Conservation (phyloP, 2,888 invertebrate genomes). For the Malthinus flaveolus region DNA sequence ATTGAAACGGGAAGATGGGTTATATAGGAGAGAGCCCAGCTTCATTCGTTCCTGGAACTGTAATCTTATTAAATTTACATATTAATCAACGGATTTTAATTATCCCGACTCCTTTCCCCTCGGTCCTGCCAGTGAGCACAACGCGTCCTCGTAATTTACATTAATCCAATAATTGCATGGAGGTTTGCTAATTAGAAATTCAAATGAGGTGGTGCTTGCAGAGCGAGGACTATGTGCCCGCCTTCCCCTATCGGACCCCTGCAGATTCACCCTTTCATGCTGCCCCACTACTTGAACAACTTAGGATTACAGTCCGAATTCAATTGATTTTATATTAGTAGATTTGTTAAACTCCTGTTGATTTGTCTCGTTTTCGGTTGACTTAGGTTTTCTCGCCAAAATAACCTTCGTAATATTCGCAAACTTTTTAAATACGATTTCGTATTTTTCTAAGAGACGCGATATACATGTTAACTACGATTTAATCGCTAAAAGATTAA, state of each 20-base stretch:
- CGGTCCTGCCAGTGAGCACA: slow-evolving; percentile 53
- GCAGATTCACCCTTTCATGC: slow-evolving; percentile 42
- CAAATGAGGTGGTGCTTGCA: slow-evolving; percentile 82
- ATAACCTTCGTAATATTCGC: too few relatives aligned
- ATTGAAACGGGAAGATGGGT: slow-evolving; percentile 41
- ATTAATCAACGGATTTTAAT: slow-evolving; percentile 98
- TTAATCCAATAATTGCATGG: slow-evolving; percentile 93
- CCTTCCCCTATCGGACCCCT: slow-evolving; percentile 41
- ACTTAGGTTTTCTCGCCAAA: slow-evolving; percentile 19
- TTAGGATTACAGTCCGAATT: slow-evolving; percentile 53
- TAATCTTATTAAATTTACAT: slow-evolving; percentile 98
- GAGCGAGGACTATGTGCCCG: slow-evolving; percentile 54
- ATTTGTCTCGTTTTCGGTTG: slow-evolving; percentile 28
- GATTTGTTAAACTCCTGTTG: slow-evolving; percentile 32
- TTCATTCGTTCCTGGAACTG: slow-evolving; percentile 85
- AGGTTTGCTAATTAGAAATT: slow-evolving; percentile 91
- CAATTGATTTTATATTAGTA: slow-evolving; percentile 53
- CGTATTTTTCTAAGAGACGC: too few relatives aligned
- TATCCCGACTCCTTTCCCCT: slow-evolving; percentile 70
- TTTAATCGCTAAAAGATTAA: too few relatives aligned
- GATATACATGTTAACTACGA: too few relatives aligned
- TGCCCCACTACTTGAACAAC: slow-evolving; percentile 36
- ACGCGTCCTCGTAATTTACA: slow-evolving; percentile 86
- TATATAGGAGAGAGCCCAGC: slow-evolving; percentile 40
- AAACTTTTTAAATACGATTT: too few relatives aligned